A percentile compares a stretch with the other conserved stretches of the same genome.
Evolutionary conservation across 2,113 vertebrate species (phyloP).

Genomic region (Cyprinus carpio): DNA sequence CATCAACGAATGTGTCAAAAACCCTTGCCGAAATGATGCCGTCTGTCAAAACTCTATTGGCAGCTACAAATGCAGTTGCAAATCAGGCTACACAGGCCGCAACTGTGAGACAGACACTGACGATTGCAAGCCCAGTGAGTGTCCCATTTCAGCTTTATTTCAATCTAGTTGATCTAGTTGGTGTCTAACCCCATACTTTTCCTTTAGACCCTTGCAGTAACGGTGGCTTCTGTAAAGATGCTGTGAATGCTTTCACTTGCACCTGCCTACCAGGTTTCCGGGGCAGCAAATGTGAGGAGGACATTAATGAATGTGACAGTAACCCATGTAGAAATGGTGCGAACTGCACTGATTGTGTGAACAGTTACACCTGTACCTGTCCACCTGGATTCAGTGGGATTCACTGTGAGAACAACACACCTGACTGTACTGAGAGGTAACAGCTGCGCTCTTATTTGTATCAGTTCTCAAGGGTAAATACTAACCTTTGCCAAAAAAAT

Average conservation of each 20-base stretch:
- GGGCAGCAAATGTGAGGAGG: conserved; percentile 88
- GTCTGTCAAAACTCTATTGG: conserved; percentile 88
- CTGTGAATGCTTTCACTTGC: conserved; percentile 83
- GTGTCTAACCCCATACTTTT: neutral
- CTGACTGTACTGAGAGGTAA: conserved; percentile 97
- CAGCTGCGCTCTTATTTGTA: neutral
- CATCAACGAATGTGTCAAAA: conserved; percentile 93
- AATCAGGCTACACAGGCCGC: conserved; percentile 80
- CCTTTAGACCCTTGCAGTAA: conserved; percentile 91
- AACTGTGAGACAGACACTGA: conserved; percentile 87
- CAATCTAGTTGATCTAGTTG: neutral
- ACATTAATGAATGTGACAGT: conserved; percentile 95
- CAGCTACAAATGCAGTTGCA: conserved; percentile 85
- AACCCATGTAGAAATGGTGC: conserved; percentile 90
- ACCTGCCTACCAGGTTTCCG: conserved; percentile 88
- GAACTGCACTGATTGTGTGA: conserved; percentile 96
- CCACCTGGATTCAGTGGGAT: conserved; percentile 92
- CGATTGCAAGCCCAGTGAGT: conserved; percentile 92
- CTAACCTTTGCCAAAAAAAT: conserved; percentile 18
- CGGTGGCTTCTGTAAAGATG: conserved; percentile 86
- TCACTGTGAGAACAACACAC: conserved; percentile 94
- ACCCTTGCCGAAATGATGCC: conserved; percentile 84
- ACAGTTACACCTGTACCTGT: conserved; percentile 97
- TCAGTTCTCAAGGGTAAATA: conserved; percentile 24
- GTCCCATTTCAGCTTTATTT: neutral